Percentiles rank a stretch among this genome's conserved stretches.
phyloP scores from a whole-genome alignment of 2,888 invertebrate genomes.

The Watsonalla cultraria region DNA sequence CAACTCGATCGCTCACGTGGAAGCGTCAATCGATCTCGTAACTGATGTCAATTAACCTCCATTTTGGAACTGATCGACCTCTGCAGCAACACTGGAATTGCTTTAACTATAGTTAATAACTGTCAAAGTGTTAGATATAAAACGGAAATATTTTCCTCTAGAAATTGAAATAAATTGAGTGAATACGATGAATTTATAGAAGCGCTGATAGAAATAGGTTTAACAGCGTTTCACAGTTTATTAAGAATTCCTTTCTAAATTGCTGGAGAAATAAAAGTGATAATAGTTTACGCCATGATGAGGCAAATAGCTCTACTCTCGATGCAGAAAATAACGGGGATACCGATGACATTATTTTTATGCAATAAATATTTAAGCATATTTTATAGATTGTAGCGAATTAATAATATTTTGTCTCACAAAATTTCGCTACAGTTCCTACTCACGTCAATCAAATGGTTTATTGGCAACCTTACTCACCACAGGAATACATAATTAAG shows the following conservation, averaged over 20 bases:
- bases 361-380: too few relatives aligned
- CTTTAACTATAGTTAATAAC: neutral
- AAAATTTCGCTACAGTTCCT: too few relatives aligned
- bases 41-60: conserved; percentile 51
- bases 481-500: too few relatives aligned
- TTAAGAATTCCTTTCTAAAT: neutral
- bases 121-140: neutral
- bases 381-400: too few relatives aligned
- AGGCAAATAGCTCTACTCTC: too few relatives aligned
- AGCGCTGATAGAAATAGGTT: neutral
- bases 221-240: neutral
- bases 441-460: too few relatives aligned
- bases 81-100: neutral
- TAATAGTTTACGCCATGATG: neutral
- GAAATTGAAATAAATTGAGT: neutral
- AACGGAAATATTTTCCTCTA: neutral
- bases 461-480: too few relatives aligned
- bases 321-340: too few relatives aligned
- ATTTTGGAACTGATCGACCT: conserved; percentile 19
- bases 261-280: neutral
- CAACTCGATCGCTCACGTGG: conserved; percentile 59
- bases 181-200: neutral
- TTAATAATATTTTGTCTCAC: too few relatives aligned
- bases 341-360: too few relatives aligned
- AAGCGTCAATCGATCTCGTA: conserved; percentile 53